Evolutionary conservation across 2,113 vertebrate species (phyloP), one percentile per base, ranked within the genome.

Genomic region (Poeciliopsis retropinna): DNA sequence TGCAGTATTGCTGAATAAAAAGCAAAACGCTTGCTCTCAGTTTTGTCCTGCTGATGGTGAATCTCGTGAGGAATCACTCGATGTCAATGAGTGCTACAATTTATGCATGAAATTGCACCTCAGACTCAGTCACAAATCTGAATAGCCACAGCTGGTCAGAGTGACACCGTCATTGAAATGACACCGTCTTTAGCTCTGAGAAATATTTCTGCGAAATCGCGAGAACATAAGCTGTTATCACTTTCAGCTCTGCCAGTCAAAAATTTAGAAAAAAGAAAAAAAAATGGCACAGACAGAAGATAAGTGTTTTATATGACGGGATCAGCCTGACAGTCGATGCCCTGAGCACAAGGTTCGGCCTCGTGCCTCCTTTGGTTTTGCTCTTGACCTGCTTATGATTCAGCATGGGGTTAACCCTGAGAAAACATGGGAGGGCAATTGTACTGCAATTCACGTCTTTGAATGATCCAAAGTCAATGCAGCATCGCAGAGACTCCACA

Each of bases 171-270:
- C 31, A 25, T 29, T 60, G 31, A 37, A 37, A 70, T 31, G 27
- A 54, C 25, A 37, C 31, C 60, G 22, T 9, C 67, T 77, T 57
- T 31, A 27, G 25, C 34, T 39, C 13, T 60, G 32, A 57, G 75
- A 77, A 77, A 57, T 65, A n/a, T 31, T 51, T 76, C 37, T 57
- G 31, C 54, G 51, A 19, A 76, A 29, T 63, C 60, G 63, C 25
- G 34, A 57, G 28, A 65, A 9, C 8, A 39, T 57, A 27, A 65
- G 47, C 62, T 70, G 31, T 70, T 57, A 1, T 31, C 28, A 64
- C 31, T 12, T 19, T 66, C 29, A 67, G 14, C 19, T 54, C 14
- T 68, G 17, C 41, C 41, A 31, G 22, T 17, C 17, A 54, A 54
- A 54, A 69, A 32, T 54, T 9, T 25, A 14, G 22, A 13, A 3